Conservation (phyloP, 2,113 vertebrate species). For the Rutilus rutilus region DNA sequence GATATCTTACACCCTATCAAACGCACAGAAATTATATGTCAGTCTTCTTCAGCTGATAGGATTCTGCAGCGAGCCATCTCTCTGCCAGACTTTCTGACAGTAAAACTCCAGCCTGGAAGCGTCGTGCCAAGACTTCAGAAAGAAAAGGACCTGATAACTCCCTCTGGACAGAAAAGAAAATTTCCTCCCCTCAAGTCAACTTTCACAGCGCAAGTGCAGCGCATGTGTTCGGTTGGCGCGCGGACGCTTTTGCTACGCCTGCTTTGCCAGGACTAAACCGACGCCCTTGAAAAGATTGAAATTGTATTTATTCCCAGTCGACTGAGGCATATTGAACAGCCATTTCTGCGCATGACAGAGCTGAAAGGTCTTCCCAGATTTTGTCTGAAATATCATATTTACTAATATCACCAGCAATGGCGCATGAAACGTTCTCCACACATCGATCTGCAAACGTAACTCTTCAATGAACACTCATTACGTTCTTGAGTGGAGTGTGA, state of each 20-base stretch:
- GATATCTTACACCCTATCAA: slow-evolving; percentile 74
- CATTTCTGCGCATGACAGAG: not conserved
- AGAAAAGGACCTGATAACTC: slow-evolving; percentile 12
- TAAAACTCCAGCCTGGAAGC: slow-evolving; percentile 28
- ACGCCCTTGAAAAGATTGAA: slow-evolving; percentile 16
- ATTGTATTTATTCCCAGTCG: slow-evolving; percentile 8
- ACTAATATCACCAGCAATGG: slow-evolving; percentile 5
- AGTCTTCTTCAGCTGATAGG: slow-evolving; percentile 66
- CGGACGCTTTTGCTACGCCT: not conserved
- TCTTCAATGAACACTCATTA: slow-evolving; percentile 45
- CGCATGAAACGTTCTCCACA: not conserved
- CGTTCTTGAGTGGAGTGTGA: slow-evolving; percentile 37
- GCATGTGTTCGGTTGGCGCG: no score
- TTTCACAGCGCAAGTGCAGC: not conserved
- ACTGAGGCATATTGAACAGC: slow-evolving; percentile 36
- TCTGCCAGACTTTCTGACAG: slow-evolving; percentile 30
- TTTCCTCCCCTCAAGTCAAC: slow-evolving; percentile 1
- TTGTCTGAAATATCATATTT: slow-evolving; percentile 13
- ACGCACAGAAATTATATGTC: slow-evolving; percentile 76
- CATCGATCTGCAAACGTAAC: slow-evolving; percentile 38
- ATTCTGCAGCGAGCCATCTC: not conserved
- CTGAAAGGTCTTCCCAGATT: not conserved
- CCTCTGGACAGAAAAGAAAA: slow-evolving; percentile 12
- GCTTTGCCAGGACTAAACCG: not conserved
- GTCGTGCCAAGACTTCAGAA: slow-evolving; percentile 3